Base-by-base conservation (phyloP, 2,113 vertebrate species). In the Pogonocichla stellata region DNA sequence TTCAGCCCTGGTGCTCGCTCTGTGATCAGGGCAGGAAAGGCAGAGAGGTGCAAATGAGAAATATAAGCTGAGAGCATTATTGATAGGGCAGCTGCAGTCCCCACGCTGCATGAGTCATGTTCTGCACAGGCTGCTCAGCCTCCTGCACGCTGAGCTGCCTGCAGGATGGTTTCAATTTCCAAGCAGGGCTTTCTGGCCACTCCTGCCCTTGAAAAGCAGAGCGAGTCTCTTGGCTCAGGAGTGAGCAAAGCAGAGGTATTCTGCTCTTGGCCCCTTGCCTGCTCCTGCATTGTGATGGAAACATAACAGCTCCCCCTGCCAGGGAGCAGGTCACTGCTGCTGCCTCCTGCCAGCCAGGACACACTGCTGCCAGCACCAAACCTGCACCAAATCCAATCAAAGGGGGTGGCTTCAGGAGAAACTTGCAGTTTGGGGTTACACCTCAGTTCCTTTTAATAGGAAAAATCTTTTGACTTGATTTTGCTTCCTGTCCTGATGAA, bases 141-240 rank as follows among this genome's bases (percentile, higher is more conserved):
- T 36, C 38, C 16, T 40, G 36, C 70, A 64, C 80, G 78, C 22
- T 61, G 87, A 82, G 91, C 70, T 89, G 93, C 45, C 1, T 54
- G 53, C 50, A 96, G 95, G 95, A 97, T 94, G 97, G 97, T 97
- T 98, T 97, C 95, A 92, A 93, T 97, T 97, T 97, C 95, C 93
- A 75, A 80, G 93, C 93, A 19, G 72, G 87, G 88, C 94, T 97
- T 95, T 97, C 89, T 97, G 95, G 96, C 95, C 96, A 93, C 95
- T 97, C 95, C 93, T 92, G 93, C 90, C 97, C 96, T 95, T 90
- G 82, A 97, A 96, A 96, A 96, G 97, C 85, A 93, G 85, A 97
- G 97, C 88, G 72, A 97, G 95, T 97, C 77, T 79, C 96, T 97
- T 97, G 98, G 96, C 97, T 94, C 87, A 6, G 64, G 36, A 91